Evolutionary conservation across 2,888 invertebrate genomes (phyloP).

Genomic region (Hirtodrosophila trivittata): DNA sequence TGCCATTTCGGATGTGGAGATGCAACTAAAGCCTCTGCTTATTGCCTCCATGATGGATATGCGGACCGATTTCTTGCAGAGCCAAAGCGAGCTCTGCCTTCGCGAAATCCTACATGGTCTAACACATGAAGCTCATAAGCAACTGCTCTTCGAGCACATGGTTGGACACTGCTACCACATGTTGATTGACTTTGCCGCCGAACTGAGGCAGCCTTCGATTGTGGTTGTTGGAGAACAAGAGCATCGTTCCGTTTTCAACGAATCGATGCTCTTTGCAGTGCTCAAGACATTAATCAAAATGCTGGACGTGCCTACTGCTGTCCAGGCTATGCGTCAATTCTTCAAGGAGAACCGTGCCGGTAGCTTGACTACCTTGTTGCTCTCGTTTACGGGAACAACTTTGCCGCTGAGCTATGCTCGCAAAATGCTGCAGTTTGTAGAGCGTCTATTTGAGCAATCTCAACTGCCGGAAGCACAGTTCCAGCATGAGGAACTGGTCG

Average conservation of each 20-base stretch:
- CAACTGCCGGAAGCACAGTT: conserved; percentile 87
- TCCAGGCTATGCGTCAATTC: conserved; percentile 92
- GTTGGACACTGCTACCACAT: conserved; percentile 88
- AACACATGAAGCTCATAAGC: conserved; percentile 87
- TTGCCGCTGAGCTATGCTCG: conserved; percentile 89
- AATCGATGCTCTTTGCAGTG: conserved; percentile 81
- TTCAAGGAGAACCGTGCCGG: conserved; percentile 88
- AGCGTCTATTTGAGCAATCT: conserved; percentile 88
- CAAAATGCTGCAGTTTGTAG: conserved; percentile 91
- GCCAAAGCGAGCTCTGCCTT: conserved; percentile 86
- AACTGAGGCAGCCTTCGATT: conserved; percentile 57
- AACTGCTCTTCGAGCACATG: conserved; percentile 87
- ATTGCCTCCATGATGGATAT: conserved; percentile 90
- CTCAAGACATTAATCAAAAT: conserved; percentile 93
- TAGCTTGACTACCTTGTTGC: conserved; percentile 90
- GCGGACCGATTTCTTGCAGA: conserved; percentile 89
- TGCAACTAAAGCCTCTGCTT: conserved; percentile 77
- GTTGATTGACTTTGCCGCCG: conserved; percentile 86
- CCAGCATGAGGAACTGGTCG: conserved; percentile 87
- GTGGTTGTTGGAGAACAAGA: conserved; percentile 39
- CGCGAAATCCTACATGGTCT: conserved; percentile 81
- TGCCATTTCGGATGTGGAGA: conserved; percentile 59
- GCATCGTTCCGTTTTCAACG: conserved; percentile 78
- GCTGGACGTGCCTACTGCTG: conserved; percentile 91
- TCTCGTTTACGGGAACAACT: conserved; percentile 91